Evolutionary conservation across 1,140 invertebrate species (phyloP), one percentile per base, ranked within the genome.

Genomic region (Grapholita molesta): DNA sequence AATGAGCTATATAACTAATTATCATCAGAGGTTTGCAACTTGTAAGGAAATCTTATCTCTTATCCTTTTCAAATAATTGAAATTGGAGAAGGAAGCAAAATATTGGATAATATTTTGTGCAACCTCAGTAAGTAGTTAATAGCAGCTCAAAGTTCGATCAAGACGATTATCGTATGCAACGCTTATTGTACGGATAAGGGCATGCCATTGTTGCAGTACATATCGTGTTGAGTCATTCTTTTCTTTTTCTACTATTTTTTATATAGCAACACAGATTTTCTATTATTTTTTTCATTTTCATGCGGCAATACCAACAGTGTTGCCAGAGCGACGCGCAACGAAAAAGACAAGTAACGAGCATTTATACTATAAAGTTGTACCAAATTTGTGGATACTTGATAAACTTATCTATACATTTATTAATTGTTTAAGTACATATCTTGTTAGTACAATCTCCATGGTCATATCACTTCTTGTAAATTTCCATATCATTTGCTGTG

Each of bases 161-260:
- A 82, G 74, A 86, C 88, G 87, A 84, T 84, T 75, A 73, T 79
- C 84, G 89, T 91, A 91, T 91, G 89, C 89, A 91, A 91, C 89
- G 89, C 89, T 91, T 91, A 91, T 91, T 91, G 84, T 89, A 89
- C 86, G 73, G 81, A 91, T 91, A 91, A 91, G 89, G 86, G 85
- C 80, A 78, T 84, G 78, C 83, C 85, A 80, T 89, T 85, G 89
- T 91, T 91, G 89, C 89, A 91, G 86, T 91, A 91, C 89, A 85
- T 83, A 82, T 90, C 89, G 89, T 90, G 88, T 82, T 83, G 88
- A 89, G 86, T 90, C 89, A 70, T 75, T 72, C 68, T 64, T 30
- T 61, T 70, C 35, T 75, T 68, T 69, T 69, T 74, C 35, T 70
- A 69, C 55, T 70, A 74, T 76, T 67, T n/a, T 69, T 53, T 69